phyloP scores from a whole-genome alignment of 2,888 invertebrate species.

The Caenorhabditis sp. region DNA sequence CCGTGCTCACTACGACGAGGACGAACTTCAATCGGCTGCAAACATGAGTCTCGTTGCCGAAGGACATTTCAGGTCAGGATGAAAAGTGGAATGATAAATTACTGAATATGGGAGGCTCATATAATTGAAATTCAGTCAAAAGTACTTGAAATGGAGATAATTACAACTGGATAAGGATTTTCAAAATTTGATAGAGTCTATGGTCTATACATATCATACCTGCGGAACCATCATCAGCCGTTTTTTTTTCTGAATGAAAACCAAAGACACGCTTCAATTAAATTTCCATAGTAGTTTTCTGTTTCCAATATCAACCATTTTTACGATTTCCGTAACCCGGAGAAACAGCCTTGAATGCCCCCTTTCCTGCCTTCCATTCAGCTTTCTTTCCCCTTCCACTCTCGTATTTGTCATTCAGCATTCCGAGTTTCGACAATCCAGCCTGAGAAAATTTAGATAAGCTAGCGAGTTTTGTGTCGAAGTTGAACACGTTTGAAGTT shows the following conservation, averaged over 20 bases:
- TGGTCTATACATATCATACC: too few species aligned
- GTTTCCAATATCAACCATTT: conserved; percentile 21
- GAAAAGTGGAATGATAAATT: background rate
- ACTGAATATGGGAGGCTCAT: background rate
- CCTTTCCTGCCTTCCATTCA: conserved; percentile 28
- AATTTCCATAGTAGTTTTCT: conserved; percentile 24
- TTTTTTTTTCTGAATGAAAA: background rate
- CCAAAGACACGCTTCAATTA: background rate
- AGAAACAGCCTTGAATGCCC: conserved; percentile 32
- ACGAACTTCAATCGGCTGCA: conserved; percentile 44
- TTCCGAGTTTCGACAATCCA: conserved; percentile 15
- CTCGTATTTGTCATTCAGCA: background rate
- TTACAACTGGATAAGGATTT: conserved; percentile 7
- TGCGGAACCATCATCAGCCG: too few species aligned
- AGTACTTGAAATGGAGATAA: background rate
- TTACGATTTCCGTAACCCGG: conserved; percentile 39
- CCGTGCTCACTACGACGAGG: conserved; percentile 64
- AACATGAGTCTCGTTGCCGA: conserved; percentile 68
- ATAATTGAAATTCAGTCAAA: conserved; percentile 23
- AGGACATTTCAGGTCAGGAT: conserved; percentile 64
- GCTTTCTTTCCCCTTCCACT: conserved; percentile 2
- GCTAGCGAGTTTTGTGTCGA: background rate
- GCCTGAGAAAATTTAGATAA: conserved; percentile 31
- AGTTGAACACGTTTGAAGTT: conserved; percentile 22
- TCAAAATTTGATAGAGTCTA: too few species aligned